phyloP scores from a whole-genome alignment of 2,113 vertebrate genomes.

The Archocentrus centrarchus region DNA sequence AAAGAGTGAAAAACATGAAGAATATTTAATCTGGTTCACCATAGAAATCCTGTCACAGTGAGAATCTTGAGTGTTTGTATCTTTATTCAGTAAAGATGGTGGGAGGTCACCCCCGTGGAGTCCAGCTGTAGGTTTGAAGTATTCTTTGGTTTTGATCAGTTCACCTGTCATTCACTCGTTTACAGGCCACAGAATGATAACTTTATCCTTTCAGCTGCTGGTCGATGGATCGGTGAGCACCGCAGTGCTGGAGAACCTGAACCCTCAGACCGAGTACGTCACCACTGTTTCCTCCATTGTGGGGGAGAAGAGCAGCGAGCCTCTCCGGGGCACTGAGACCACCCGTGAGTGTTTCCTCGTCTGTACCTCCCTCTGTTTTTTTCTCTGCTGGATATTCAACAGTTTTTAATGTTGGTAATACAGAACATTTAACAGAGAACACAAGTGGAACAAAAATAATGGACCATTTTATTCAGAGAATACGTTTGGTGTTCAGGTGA shows the following conservation, averaged over 20 bases:
- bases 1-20: too few species aligned
- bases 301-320: slow-evolving; percentile 88
- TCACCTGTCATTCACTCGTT: neutral
- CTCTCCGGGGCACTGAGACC: slow-evolving; percentile 89
- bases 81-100: too few species aligned
- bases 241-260: slow-evolving; percentile 84
- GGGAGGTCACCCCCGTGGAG: too few species aligned
- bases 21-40: too few species aligned
- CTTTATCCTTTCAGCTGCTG: slow-evolving; percentile 78
- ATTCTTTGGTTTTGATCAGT: neutral
- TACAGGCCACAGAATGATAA: neutral
- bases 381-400: neutral
- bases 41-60: too few species aligned
- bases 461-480: neutral
- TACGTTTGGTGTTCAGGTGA: neutral
- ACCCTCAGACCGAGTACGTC: slow-evolving; percentile 88
- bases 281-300: slow-evolving; percentile 87
- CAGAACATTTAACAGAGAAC: neutral
- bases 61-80: too few species aligned
- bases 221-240: slow-evolving; percentile 87
- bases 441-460: neutral
- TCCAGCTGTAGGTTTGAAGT: neutral
- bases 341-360: slow-evolving; percentile 86
- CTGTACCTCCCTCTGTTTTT: neutral
- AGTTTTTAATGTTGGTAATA: neutral